These are phyloP conservation scores for Silurus meridionalis DNA, from an alignment of 2,113 vertebrate species.

Conservation along the genomic window DNA sequence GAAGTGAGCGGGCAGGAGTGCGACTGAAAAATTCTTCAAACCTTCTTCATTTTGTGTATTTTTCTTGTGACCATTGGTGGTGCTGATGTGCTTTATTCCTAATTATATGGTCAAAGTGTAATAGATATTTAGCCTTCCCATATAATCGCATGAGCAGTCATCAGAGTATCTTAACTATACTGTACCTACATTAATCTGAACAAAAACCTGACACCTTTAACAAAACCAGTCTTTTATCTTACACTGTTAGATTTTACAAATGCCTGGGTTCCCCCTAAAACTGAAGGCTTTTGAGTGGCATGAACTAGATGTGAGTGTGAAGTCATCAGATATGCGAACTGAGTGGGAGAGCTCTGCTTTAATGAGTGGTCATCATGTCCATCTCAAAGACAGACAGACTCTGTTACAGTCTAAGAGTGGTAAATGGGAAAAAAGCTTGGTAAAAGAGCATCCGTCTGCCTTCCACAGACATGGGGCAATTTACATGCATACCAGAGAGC, in stretches of 20 bases:
- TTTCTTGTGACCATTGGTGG: background rate
- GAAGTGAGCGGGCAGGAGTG: no score
- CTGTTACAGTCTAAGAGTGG: slow-evolving; percentile 24
- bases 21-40: background rate
- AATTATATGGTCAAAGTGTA: background rate
- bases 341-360: slow-evolving; percentile 35
- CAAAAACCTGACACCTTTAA: background rate
- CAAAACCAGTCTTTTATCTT: background rate
- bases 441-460: slow-evolving; percentile 16
- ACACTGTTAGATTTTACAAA: background rate
- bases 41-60: background rate
- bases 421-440: slow-evolving; percentile 36
- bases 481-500: slow-evolving; percentile 31
- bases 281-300: background rate
- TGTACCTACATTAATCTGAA: background rate
- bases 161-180: background rate
- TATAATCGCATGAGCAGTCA: background rate
- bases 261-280: slow-evolving; percentile 4
- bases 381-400: slow-evolving; percentile 43
- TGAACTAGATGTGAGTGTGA: background rate
- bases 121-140: background rate
- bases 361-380: slow-evolving; percentile 42
- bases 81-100: background rate
- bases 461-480: slow-evolving; percentile 38
- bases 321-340: slow-evolving; percentile 26